These are phyloP conservation scores for Lepidonotus clava DNA, from an alignment of 2,888 invertebrate species.

Conservation along the genomic window DNA sequence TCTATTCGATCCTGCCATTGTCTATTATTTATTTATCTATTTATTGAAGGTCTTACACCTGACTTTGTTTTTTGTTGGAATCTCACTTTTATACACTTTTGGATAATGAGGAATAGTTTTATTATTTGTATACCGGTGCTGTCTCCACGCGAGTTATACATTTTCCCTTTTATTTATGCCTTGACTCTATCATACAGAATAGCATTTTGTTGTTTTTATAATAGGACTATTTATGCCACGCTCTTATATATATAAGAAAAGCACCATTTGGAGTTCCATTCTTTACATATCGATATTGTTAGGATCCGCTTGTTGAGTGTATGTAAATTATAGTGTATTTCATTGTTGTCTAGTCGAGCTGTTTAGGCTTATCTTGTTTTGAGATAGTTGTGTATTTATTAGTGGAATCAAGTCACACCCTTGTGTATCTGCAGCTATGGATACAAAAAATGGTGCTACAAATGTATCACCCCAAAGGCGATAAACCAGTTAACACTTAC, in stretches of 20 bases:
- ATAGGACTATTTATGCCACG: no score
- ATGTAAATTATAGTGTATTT: background rate
- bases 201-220: no score
- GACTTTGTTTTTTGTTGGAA: conserved; percentile 10
- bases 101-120: background rate
- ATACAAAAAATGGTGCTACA: background rate
- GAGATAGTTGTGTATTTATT: background rate
- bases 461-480: background rate
- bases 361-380: background rate
- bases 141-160: background rate
- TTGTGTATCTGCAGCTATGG: background rate
- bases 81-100: background rate
- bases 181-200: no score
- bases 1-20: conserved; percentile 19
- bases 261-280: background rate
- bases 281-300: background rate
- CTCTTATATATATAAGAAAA: background rate
- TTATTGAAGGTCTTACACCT: conserved; percentile 25
- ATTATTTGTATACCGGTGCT: background rate
- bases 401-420: background rate
- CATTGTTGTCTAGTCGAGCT: background rate
- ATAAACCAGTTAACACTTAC: background rate
- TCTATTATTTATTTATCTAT: background rate
- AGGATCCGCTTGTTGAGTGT: background rate
- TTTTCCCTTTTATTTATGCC: no score